These are phyloP conservation scores for Neelides folsomi DNA, from an alignment of 2,888 invertebrate genomes.

Conservation along the genomic window DNA sequence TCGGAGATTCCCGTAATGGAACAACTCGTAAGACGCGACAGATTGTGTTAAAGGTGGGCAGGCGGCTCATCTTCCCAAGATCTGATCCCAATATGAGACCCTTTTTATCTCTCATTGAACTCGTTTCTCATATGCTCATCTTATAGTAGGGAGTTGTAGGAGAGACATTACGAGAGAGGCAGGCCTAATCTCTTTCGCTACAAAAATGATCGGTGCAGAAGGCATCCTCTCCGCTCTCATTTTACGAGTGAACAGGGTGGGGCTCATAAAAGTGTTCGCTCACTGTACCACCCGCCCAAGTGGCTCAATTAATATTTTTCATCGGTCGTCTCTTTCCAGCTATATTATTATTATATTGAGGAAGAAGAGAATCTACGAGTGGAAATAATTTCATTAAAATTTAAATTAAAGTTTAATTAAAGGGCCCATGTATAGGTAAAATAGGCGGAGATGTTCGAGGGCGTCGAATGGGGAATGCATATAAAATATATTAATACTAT, in stretches of 20 bases:
- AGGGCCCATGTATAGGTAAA: too few relatives aligned
- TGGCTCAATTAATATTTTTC: slow-evolving; percentile 24
- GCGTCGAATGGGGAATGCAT: too few relatives aligned
- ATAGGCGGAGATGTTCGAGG: too few relatives aligned
- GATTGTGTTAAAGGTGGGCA: slow-evolving; percentile 8
- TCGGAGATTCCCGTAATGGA: neutral
- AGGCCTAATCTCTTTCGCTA: slow-evolving; percentile 11
- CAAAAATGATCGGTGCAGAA: slow-evolving; percentile 19
- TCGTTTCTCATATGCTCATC: slow-evolving; percentile 1
- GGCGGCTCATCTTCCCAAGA: neutral
- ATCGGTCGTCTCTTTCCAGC: neutral
- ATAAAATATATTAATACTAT: too few relatives aligned
- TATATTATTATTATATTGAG: neutral
- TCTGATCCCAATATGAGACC: neutral
- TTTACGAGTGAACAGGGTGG: slow-evolving; percentile 20
- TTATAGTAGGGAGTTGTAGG: too few relatives aligned
- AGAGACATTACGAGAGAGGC: neutral
- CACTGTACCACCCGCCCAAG: slow-evolving; percentile 10
- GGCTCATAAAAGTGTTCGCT: slow-evolving; percentile 17
- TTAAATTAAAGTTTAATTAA: too few relatives aligned
- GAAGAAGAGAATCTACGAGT: too few relatives aligned
- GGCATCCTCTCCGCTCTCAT: slow-evolving; percentile 12
- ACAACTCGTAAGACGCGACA: slow-evolving; percentile 5
- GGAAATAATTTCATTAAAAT: too few relatives aligned
- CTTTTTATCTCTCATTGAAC: too few relatives aligned